These are phyloP conservation scores for Agrochola litura DNA, from an alignment of 2,888 invertebrate species.

Conservation along the genomic window DNA sequence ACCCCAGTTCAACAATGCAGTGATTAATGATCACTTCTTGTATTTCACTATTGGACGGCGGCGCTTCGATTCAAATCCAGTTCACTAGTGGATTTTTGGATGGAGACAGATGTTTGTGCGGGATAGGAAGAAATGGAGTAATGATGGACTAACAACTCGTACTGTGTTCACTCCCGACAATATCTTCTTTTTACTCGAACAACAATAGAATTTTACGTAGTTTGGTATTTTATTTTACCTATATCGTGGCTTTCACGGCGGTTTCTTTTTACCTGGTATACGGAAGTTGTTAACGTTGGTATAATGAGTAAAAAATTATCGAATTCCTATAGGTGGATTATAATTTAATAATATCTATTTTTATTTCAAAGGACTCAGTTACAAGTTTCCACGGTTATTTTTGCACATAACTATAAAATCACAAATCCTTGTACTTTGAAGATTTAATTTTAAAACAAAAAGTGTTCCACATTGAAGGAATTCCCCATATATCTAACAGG, in stretches of 20 bases:
- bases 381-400: background rate
- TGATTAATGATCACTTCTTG: slow-evolving; percentile 87
- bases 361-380: too few relatives aligned
- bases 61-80: slow-evolving; percentile 67
- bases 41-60: slow-evolving; percentile 77
- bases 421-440: background rate
- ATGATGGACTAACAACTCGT: slow-evolving; percentile 36
- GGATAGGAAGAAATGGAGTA: slow-evolving; percentile 28
- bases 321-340: too few relatives aligned
- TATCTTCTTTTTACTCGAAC: background rate
- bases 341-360: background rate
- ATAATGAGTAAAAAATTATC: background rate
- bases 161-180: background rate
- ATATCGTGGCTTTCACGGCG: background rate
- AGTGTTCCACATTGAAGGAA: background rate
- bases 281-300: background rate
- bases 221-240: background rate
- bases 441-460: background rate
- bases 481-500: slow-evolving; percentile 26
- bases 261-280: background rate
- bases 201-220: background rate
- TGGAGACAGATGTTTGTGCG: slow-evolving; percentile 55
- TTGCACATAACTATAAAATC: too few relatives aligned
- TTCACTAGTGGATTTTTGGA: slow-evolving; percentile 60
- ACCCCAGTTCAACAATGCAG: slow-evolving; percentile 85